Conservation (phyloP, 2,113 vertebrate genomes). For the Austrofundulus limnaeus region DNA sequence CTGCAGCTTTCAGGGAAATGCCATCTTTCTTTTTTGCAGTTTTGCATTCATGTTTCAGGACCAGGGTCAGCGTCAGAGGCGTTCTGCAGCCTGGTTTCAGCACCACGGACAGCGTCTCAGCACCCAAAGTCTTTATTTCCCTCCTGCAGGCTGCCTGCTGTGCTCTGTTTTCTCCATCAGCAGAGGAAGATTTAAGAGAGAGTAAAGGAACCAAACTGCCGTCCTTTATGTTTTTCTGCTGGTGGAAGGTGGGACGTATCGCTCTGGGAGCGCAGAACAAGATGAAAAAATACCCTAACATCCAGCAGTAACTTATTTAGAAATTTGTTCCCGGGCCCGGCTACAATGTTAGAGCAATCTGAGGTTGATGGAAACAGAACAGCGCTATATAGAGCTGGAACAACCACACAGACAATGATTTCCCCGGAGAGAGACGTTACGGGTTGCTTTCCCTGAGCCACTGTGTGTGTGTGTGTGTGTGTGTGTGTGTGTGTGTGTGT, state of each 20-base stretch:
- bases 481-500: conserved; percentile 17
- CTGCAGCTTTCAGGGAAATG: not conserved
- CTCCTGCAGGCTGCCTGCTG: conserved; percentile 10
- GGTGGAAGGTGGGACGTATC: conserved; percentile 24
- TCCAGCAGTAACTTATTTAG: conserved; percentile 32
- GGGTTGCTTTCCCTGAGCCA: conserved; percentile 9
- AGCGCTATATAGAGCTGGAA: conserved; percentile 38
- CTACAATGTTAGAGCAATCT: conserved; percentile 15
- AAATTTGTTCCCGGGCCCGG: conserved; percentile 15
- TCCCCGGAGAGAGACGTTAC: conserved; percentile 42
- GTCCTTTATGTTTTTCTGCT: conserved; percentile 22
- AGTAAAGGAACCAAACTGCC: conserved; percentile 11
- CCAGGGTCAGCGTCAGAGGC: not conserved
- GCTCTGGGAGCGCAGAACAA: conserved; percentile 14
- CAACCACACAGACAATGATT: conserved; percentile 40
- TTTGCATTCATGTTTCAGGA: conserved; percentile 13
- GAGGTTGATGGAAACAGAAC: conserved; percentile 22
- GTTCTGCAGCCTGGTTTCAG: conserved; percentile 13
- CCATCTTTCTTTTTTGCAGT: not conserved
- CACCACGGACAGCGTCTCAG: conserved; percentile 30
- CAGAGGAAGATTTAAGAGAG: conserved; percentile 25
- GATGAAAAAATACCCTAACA: conserved; percentile 42
- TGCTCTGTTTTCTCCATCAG: conserved; percentile 12
- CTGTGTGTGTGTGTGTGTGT: not conserved
- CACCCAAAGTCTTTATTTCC: conserved; percentile 3